A percentile compares a stretch with the other conserved stretches of the same genome.
These are phyloP conservation scores for Antennarius maculatus DNA, from an alignment of 2,797 vertebrate genomes.

Conservation along the genomic window DNA sequence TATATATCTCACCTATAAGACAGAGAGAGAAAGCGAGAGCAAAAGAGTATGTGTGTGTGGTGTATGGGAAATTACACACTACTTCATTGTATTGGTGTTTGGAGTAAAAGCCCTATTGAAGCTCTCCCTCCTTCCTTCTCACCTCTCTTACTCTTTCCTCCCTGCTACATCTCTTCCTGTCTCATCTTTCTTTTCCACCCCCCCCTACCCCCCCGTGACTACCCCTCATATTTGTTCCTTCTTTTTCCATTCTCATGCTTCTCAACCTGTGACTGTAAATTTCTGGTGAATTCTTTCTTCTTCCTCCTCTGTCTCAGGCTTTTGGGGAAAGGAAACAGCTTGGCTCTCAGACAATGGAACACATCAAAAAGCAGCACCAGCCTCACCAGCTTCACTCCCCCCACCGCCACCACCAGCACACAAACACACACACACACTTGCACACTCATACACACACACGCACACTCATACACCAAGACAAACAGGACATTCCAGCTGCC, in stretches of 20 bases:
- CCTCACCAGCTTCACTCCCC: constrained; percentile 69
- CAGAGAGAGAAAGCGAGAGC: constrained; percentile 6
- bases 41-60: constrained; percentile 38
- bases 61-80: constrained; percentile 81
- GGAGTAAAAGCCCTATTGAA: constrained; percentile 82
- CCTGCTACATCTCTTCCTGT: constrained; percentile 60
- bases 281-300: constrained; percentile 38
- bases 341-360: constrained; percentile 85
- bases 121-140: constrained; percentile 74
- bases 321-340: constrained; percentile 81
- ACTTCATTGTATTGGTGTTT: constrained; percentile 81
- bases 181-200: constrained; percentile 32
- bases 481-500: constrained; percentile 88
- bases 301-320: constrained; percentile 67
- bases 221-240: constrained; percentile 35
- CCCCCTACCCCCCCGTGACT: neutral
- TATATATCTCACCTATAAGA: constrained; percentile 19
- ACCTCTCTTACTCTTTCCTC: constrained; percentile 70
- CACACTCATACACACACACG: constrained; percentile 41
- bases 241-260: constrained; percentile 24
- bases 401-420: constrained; percentile 9
- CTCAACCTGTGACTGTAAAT: constrained; percentile 36
- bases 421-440: constrained; percentile 35
- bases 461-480: constrained; percentile 70
- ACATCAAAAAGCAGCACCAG: constrained; percentile 84